Conservation (phyloP, 2,888 invertebrate genomes). For the Escarpia spicata region DNA sequence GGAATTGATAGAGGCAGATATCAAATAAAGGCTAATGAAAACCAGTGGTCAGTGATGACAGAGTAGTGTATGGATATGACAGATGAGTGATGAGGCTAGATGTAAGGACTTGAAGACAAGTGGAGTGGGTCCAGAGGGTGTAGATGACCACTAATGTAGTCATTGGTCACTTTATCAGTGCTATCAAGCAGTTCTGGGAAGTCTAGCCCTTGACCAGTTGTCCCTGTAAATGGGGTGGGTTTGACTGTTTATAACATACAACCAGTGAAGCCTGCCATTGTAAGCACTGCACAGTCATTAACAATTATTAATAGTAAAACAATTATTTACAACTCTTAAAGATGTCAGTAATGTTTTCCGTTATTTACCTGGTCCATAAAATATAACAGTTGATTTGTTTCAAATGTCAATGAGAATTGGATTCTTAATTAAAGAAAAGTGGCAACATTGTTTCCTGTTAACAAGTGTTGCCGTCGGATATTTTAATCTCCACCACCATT, state of each 20-base stretch:
- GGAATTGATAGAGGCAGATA: not conserved
- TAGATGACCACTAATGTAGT: not conserved
- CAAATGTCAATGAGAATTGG: not conserved
- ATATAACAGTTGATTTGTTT: not conserved
- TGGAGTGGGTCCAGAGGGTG: not conserved
- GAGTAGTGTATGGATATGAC: not conserved
- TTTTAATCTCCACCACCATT: not conserved
- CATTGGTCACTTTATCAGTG: not conserved
- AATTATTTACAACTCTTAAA: too few relatives aligned
- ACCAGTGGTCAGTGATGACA: not conserved
- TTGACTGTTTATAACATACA: not conserved
- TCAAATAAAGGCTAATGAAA: not conserved
- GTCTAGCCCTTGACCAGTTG: not conserved
- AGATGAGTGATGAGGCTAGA: conserved; percentile 1
- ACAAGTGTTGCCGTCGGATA: not conserved
- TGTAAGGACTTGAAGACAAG: not conserved
- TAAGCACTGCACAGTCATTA: not conserved
- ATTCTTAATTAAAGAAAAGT: not conserved
- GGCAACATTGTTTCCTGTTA: not conserved
- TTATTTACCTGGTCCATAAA: not conserved
- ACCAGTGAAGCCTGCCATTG: not conserved
- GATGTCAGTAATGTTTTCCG: too few relatives aligned
- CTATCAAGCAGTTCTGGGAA: not conserved
- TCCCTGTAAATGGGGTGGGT: not conserved
- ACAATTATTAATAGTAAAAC: not conserved